These are phyloP conservation scores for Paraplagusia blochii DNA, from an alignment of 2,113 vertebrate species.

Conservation along the genomic window DNA sequence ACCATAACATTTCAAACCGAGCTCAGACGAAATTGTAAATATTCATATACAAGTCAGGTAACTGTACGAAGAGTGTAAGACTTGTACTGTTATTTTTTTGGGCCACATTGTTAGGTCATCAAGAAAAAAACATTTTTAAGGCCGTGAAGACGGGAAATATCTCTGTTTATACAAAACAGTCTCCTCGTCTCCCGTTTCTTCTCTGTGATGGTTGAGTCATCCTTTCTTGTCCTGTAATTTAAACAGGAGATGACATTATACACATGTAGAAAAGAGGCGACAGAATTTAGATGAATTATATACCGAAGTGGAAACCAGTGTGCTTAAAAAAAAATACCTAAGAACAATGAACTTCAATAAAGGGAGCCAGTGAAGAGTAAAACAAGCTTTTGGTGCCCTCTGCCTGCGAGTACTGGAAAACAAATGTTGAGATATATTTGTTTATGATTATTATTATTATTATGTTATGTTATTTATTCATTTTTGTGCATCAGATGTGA, in stretches of 20 bases:
- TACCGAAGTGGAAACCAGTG: not conserved
- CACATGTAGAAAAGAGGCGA: slow-evolving; percentile 9
- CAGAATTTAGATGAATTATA: slow-evolving; percentile 11
- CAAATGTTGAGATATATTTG: not conserved
- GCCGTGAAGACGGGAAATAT: slow-evolving; percentile 1
- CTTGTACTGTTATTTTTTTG: too few species aligned
- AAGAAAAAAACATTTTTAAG: not conserved
- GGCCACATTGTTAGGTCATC: too few species aligned
- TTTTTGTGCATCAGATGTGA: not conserved
- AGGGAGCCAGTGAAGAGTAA: not conserved
- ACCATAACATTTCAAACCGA: too few species aligned
- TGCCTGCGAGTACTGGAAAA: slow-evolving; percentile 21
- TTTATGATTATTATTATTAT: not conserved
- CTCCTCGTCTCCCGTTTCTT: slow-evolving; percentile 1
- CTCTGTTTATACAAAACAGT: slow-evolving; percentile 1
- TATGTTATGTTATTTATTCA: not conserved
- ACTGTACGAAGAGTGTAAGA: too few species aligned
- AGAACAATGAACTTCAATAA: not conserved
- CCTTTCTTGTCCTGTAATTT: slow-evolving; percentile 13
- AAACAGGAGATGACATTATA: slow-evolving; percentile 49
- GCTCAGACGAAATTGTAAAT: too few species aligned
- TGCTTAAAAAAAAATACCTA: not conserved
- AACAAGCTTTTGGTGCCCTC: slow-evolving; percentile 39
- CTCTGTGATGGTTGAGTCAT: not conserved
- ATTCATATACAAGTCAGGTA: too few species aligned